Percentiles rank a stretch among this genome's conserved stretches.
These are phyloP conservation scores for Bicyclus anynana DNA, from an alignment of 1,140 invertebrate genomes.

Conservation along the genomic window DNA sequence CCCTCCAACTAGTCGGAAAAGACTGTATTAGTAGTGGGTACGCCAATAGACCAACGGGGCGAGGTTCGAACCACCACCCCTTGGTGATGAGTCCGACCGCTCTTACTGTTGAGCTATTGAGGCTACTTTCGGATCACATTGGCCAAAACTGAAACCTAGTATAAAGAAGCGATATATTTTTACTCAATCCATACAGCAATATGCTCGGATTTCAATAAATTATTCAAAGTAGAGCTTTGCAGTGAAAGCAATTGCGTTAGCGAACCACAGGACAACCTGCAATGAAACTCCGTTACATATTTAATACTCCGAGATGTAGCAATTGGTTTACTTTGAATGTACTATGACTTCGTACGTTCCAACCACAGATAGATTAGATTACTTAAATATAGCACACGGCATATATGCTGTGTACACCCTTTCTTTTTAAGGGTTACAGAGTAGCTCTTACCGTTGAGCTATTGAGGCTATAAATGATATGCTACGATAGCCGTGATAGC, in stretches of 20 bases:
- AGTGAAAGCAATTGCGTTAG: conserved; percentile 19
- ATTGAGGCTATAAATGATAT: too few relatives aligned
- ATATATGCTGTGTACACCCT: too few relatives aligned
- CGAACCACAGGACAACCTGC: conserved; percentile 13
- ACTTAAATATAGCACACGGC: background rate
- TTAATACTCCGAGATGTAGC: conserved; percentile 25
- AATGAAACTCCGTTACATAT: conserved; percentile 27
- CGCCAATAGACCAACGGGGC: too few relatives aligned
- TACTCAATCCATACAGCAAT: background rate
- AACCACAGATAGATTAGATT: background rate
- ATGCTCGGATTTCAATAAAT: background rate
- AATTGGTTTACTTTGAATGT: conserved; percentile 22
- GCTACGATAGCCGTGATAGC: too few relatives aligned
- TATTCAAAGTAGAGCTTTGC: background rate
- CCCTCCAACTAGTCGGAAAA: too few relatives aligned
- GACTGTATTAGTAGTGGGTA: too few relatives aligned
- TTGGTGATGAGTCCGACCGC: too few relatives aligned
- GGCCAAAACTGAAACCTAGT: too few relatives aligned
- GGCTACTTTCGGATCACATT: background rate
- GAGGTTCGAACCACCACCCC: too few relatives aligned
- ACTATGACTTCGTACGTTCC: background rate
- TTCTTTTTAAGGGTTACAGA: too few relatives aligned
- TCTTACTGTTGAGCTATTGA: too few relatives aligned
- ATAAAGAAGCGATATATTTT: background rate
- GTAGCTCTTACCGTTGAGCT: too few relatives aligned